Base-by-base conservation (phyloP, 1,140 invertebrate species). In the Latrodectus geometricus region DNA sequence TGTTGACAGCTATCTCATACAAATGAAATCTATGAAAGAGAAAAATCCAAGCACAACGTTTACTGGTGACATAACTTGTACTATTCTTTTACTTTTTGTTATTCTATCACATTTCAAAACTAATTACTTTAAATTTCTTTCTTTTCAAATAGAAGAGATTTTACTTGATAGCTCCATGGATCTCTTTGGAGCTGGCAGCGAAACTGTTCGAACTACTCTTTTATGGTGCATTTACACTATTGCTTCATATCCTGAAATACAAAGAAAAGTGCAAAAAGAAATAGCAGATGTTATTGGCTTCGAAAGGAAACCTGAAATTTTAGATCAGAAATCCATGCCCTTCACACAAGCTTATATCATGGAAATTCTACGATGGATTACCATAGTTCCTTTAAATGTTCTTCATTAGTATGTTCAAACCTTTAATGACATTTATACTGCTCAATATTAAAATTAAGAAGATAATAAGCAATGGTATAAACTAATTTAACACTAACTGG, bases 281-380 rank as follows among this genome's bases (percentile, higher is more conserved):
- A 92, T 96, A 20, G 92, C 93, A 48, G 89, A 90, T 0, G 91
- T 92, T 5, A 89, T 95, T n/a, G 92, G 92, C 56, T 15, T 68
- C 5, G 83, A 87, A 21, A 84, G 88, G 65, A 74, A 21, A 35
- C 88, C 88, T 0, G 86, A 81, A 77, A 88, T 87, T 48, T 77
- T 79, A 61, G 88, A 88, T 50, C 88, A 52, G 50, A 80, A 81
- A 9, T 15, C 15, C 14, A 68, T 75, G 61, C 77, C 86, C 4
- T 81, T 48, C 20, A 81, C 86, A 15, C 56, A 80, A 7, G 52
- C 86, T 15, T 54, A 68, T 12, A 54, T 87, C 17, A 23, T 80
- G 8, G 86, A 87, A 81, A 50, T 81, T 12, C 23, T 74, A 54
- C 17, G 86, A 20, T 86, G 74, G 74, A 78, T 49, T 49, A 78